Conservation (phyloP, 2,113 vertebrate genomes). For the Tautogolabrus adspersus region DNA sequence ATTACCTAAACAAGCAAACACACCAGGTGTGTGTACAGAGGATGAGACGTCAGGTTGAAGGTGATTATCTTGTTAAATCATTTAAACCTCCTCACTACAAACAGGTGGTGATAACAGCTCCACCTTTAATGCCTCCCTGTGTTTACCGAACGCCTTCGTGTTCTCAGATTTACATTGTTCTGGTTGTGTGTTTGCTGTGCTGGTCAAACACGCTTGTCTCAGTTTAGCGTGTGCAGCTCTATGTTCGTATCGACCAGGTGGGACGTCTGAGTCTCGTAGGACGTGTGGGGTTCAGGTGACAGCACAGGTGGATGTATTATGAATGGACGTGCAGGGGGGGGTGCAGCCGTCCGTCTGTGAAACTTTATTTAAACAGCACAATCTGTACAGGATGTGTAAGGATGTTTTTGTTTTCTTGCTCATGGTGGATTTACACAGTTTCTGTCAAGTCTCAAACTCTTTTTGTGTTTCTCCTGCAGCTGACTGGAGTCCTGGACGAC, state of each 20-base stretch:
- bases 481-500: constrained; percentile 95
- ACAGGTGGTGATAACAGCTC: not conserved
- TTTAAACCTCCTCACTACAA: not conserved
- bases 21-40: too few relatives aligned
- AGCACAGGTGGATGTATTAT: not conserved
- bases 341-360: not conserved
- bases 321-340: too few relatives aligned
- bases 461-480: constrained; percentile 74
- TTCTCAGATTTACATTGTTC: not conserved
- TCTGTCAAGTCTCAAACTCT: not conserved
- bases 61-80: not conserved
- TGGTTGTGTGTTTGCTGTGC: not conserved
- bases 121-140: not conserved
- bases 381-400: too few relatives aligned
- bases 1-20: too few relatives aligned
- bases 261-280: not conserved
- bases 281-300: constrained; percentile 18
- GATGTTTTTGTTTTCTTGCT: too few relatives aligned
- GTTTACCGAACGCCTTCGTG: not conserved
- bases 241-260: not conserved
- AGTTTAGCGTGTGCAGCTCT: not conserved
- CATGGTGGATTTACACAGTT: too few relatives aligned
- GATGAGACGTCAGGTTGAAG: not conserved
- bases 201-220: constrained; percentile 5
- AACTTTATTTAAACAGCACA: too few relatives aligned